phyloP scores from a whole-genome alignment of 2,797 vertebrate genomes.

The Naso thynnoides region DNA sequence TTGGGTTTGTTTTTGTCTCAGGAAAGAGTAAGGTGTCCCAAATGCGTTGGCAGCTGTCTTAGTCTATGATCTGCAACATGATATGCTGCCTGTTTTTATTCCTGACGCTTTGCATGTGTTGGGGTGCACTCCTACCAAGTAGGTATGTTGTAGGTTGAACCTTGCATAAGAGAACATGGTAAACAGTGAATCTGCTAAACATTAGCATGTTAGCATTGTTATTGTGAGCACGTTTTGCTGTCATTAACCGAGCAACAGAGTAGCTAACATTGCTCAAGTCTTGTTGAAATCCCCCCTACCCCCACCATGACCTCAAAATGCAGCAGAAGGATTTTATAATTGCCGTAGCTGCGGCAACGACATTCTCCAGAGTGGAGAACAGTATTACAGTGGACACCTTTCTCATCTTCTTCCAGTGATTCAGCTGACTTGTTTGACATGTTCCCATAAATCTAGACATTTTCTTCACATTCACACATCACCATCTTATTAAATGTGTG shows the following conservation, averaged over 20 bases:
- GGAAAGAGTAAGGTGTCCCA: too few species aligned
- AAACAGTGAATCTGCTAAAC: neutral
- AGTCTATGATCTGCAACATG: too few species aligned
- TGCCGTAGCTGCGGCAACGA: slow-evolving; percentile 7
- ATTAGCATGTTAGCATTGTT: neutral
- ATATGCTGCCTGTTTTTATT: too few species aligned
- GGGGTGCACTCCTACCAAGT: too few species aligned
- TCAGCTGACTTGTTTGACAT: slow-evolving; percentile 47
- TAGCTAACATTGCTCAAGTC: neutral
- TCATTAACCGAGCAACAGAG: too few species aligned
- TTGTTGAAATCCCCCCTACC: neutral
- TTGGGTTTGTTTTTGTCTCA: too few species aligned
- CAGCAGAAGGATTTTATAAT: slow-evolving; percentile 24
- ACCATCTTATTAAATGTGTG: slow-evolving; percentile 20
- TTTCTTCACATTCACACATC: slow-evolving; percentile 18
- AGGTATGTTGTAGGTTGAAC: too few species aligned
- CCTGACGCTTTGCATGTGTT: too few species aligned
- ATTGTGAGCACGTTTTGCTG: too few species aligned
- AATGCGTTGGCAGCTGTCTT: too few species aligned
- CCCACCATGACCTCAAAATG: slow-evolving; percentile 7
- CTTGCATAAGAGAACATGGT: too few species aligned
- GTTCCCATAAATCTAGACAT: slow-evolving; percentile 36
- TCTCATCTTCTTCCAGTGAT: slow-evolving; percentile 30
- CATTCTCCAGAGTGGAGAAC: slow-evolving; percentile 7
- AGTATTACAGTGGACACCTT: slow-evolving; percentile 38